Base-by-base conservation (phyloP, 2,113 vertebrate species). In the Microtus richardsoni region DNA sequence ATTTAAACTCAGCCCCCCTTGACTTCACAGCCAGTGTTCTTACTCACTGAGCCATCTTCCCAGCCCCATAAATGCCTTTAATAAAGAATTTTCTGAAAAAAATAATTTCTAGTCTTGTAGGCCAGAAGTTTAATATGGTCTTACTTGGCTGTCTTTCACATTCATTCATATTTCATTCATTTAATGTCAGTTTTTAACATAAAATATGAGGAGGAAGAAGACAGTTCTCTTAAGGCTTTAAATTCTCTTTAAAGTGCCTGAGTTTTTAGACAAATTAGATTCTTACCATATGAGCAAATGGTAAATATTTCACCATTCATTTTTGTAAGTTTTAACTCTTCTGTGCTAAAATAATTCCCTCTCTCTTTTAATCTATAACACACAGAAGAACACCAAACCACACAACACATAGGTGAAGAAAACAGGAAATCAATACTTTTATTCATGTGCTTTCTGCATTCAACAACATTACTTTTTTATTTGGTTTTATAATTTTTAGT, bases 351-450 rank as follows among this genome's bases (percentile, higher is more conserved):
- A 73, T 85, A 79, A 66, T 92, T 92, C 62, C 47, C 74, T 70
- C 77, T 94, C 62, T 74, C 54, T 73, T 75, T 97, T 93, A 88
- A 78, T 60, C 71, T 66, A 33, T 93, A 83, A 77, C 17, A 90
- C 33, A 92, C 13, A 68, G 13, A 95, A 95, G 94, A 41, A 82
- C 24, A 85, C 26, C 44, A 94, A 95, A 80, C 28, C 52, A 94
- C 60, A 96, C 28, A 86, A 89, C 83, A 79, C 36, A 44, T 5
- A 88, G 22, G 62, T 62, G 13, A 74, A 79, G 58, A 95, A 94
- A 96, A 49, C 58, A 96, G 8, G 3, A 94, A 94, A 93, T 96
- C 70, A 85, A 36, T 84, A 90, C 83, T 82, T 94, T 93, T 93
- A 94, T 73, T 91, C 75, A 79, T 68, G 41, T 90, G 47, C 24